Base-by-base conservation (phyloP, 2,113 vertebrate species). In the Python bivittatus region DNA sequence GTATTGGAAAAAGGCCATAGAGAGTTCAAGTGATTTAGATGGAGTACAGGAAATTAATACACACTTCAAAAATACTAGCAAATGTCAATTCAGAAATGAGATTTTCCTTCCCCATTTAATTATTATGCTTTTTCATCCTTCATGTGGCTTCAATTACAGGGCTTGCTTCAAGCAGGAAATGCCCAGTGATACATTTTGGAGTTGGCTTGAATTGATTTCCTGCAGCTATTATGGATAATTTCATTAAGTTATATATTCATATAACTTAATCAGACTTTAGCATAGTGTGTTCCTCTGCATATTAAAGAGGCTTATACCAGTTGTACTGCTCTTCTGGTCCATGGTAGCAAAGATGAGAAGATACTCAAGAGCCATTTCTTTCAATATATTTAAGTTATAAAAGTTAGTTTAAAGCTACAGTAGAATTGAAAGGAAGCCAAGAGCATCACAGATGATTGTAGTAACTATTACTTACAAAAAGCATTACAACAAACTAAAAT, bases 41-140 rank as follows among this genome's bases (percentile, higher is more conserved):
- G 61, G 86, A 58, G 0, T 84, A 25, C 33, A 91, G 38, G 90
- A 94, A 93, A 92, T 84, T 89, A 90, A 94, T 87, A 91, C 0
- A 1, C 1, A 90, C 93, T 86, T 42, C 53, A 93, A 96, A 95
- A 96, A 91, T 25, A 84, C 20, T 96, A 85, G 3, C 0, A 88
- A 72, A 88, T 95, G 90, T 85, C 57, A 61, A 64, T 61, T 48
- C 84, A 25, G 48, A 92, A 93, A 5, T 9, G 5, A 93, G 89
- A 92, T 4, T 84, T 12, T 90, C 25, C 91, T 42, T 38, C 33
- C 38, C 0, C 23, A 68, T 88, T 91, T 13, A 79, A 79, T 79
- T 38, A 25, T 23, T 38, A 29, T n/a, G 38, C 15, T 84, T 84
- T 84, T 54, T 48, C 1, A 90, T 58, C 93, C 88, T 57, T 42